phyloP scores from a whole-genome alignment of 2,888 invertebrate species.

The Lacanobia wlatinum region DNA sequence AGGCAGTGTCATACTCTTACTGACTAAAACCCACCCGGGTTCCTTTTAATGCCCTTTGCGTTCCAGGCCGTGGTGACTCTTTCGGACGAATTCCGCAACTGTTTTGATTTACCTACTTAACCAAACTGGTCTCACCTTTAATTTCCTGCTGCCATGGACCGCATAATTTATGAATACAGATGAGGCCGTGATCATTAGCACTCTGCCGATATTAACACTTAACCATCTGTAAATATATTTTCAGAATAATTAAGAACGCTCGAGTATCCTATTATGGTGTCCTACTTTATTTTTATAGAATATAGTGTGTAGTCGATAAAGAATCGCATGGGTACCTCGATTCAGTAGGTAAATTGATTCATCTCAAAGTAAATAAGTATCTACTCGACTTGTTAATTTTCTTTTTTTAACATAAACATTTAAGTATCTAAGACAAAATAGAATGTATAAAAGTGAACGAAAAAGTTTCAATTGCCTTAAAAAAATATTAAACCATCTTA shows the following conservation, averaged over 20 bases:
- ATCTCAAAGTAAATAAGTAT: background rate
- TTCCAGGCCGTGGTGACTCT: too few relatives aligned
- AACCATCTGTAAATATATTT: slow-evolving; percentile 52
- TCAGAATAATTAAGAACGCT: slow-evolving; percentile 45
- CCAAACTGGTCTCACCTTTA: slow-evolving; percentile 29
- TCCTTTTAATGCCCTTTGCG: too few relatives aligned
- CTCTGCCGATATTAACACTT: slow-evolving; percentile 46
- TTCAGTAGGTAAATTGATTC: too few relatives aligned
- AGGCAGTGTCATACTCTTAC: too few relatives aligned
- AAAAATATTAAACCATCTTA: background rate
- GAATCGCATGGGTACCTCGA: background rate
- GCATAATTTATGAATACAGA: slow-evolving; percentile 47
- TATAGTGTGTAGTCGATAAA: too few relatives aligned
- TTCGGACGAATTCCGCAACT: too few relatives aligned
- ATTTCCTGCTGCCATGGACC: background rate
- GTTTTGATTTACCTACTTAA: background rate
- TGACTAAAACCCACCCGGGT: too few relatives aligned
- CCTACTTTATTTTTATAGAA: background rate
- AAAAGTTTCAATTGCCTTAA: slow-evolving; percentile 3
- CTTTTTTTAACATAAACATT: background rate
- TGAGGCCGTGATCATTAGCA: slow-evolving; percentile 40
- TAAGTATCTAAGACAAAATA: background rate
- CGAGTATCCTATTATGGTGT: slow-evolving; percentile 12
- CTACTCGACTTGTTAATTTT: background rate
- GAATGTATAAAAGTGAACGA: too few relatives aligned